Conservation (phyloP, 1,140 invertebrate species). For the Drosophila eugracilis region DNA sequence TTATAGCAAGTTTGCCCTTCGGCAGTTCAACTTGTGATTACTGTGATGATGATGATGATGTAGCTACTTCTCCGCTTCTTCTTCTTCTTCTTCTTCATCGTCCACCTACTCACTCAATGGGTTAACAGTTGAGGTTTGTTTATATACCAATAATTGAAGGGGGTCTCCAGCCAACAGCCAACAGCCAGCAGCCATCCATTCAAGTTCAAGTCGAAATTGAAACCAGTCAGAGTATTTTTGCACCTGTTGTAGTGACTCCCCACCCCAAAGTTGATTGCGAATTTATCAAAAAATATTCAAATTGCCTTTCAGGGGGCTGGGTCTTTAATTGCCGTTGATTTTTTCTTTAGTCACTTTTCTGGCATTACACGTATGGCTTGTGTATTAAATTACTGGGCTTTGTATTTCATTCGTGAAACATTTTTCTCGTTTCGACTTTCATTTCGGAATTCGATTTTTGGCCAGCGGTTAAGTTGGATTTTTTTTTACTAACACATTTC, state of each 20-base stretch:
- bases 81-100: not conserved
- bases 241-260: constrained; percentile 36
- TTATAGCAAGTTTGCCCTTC: constrained; percentile 74
- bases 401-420: not conserved
- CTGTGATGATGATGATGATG: constrained; percentile 33
- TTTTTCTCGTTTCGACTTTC: constrained; percentile 1
- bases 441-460: not conserved
- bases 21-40: constrained; percentile 36
- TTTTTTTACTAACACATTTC: not conserved
- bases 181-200: too few species aligned
- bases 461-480: not conserved
- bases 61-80: constrained; percentile 16
- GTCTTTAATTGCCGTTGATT: constrained; percentile 31
- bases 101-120: constrained; percentile 37
- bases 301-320: constrained; percentile 9
- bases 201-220: constrained; percentile 51
- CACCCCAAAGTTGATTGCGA: constrained; percentile 19
- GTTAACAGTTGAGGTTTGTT: constrained; percentile 21
- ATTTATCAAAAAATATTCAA: constrained; percentile 18
- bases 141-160: constrained; percentile 35
- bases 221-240: constrained; percentile 29
- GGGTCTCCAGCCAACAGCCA: not conserved
- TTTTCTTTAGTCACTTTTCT: constrained; percentile 15
- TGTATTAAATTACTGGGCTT: constrained; percentile 3
- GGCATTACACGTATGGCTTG: constrained; percentile 3